A percentile compares a stretch with the other conserved stretches of the same genome.
These are phyloP conservation scores for Drosophila paracracens DNA, from an alignment of 2,888 invertebrate species.

Conservation along the genomic window DNA sequence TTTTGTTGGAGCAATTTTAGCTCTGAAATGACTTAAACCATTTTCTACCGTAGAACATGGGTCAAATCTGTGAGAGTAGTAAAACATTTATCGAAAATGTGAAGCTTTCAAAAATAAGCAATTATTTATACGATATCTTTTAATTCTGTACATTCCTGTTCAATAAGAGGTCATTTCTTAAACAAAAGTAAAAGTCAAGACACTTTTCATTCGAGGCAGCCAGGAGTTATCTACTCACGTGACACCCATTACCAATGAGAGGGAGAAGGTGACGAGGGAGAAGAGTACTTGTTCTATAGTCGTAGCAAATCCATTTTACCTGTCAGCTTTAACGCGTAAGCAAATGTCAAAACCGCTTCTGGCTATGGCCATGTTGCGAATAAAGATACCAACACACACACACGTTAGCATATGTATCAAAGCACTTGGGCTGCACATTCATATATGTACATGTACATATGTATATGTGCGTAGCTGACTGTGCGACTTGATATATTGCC, in stretches of 20 bases:
- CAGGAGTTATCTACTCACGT: slow-evolving; percentile 48
- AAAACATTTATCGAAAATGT: slow-evolving; percentile 7
- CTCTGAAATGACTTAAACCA: background rate
- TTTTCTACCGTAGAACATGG: background rate
- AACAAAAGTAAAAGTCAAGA: background rate
- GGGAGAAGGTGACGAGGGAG: background rate
- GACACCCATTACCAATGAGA: slow-evolving; percentile 30
- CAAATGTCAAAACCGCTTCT: slow-evolving; percentile 71
- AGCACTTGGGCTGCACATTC: slow-evolving; percentile 10
- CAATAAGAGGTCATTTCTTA: background rate
- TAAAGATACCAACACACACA: slow-evolving; percentile 29
- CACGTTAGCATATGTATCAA: slow-evolving; percentile 6
- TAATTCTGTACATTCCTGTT: background rate
- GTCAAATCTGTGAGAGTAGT: background rate
- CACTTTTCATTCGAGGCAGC: slow-evolving; percentile 14
- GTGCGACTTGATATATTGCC: slow-evolving; percentile 65
- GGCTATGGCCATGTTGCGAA: slow-evolving; percentile 9
- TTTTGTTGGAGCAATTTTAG: background rate
- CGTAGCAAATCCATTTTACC: slow-evolving; percentile 76
- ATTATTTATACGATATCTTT: background rate
- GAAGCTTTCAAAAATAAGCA: background rate
- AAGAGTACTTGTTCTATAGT: slow-evolving; percentile 56
- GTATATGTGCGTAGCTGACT: slow-evolving; percentile 8
- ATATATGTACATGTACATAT: background rate
- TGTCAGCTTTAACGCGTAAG: slow-evolving; percentile 78